Base-by-base conservation (phyloP, 2,113 vertebrate species). In the Ginglymostoma cirratum region DNA sequence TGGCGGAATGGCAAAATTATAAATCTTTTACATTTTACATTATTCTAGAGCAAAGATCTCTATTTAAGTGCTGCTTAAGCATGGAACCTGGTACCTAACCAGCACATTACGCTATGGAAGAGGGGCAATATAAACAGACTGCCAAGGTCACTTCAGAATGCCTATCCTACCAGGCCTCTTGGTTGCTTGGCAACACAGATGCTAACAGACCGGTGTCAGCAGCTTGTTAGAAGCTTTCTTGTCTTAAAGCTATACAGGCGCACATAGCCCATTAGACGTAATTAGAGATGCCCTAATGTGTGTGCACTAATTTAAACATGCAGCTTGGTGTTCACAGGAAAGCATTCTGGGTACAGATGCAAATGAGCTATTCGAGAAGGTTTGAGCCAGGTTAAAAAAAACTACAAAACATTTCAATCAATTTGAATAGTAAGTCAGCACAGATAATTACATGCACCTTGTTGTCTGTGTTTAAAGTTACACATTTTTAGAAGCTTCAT, bases 391-490 rank as follows among this genome's bases (percentile, higher is more conserved):
- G 38, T 95, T 69, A 67, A 72, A 93, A 93, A 69, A 70, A 95
- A 45, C 30, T 14, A 45, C 52, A 95, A 93, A 66, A 66, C 89
- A 93, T 93, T 93, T 76, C 67, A 72, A 66, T 95, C 69, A 95
- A 95, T 95, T 95, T 45, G 69, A 72, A 95, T 34, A 76, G 34
- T 27, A 95, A 95, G 69, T 48, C 67, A 12, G 67, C 94, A 15
- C 94, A 45, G 94, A 72, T 76, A 76, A 95, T 76, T 95, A 95
- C 27, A 95, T 23, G 72, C 94, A 95, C 67, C 69, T 76, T 95
- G 89, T 24, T 66, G 24, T 27, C 38, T 48, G 93, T 45, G 45
- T 95, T 72, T 95, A 24, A 95, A 72, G 93, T 14, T 72, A 72
- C 67, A 72, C 23, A 38, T 48, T 48, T 48, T 94, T 70, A 52